These are phyloP conservation scores for Diprion similis DNA, from an alignment of 1,140 invertebrate genomes.

Conservation along the genomic window DNA sequence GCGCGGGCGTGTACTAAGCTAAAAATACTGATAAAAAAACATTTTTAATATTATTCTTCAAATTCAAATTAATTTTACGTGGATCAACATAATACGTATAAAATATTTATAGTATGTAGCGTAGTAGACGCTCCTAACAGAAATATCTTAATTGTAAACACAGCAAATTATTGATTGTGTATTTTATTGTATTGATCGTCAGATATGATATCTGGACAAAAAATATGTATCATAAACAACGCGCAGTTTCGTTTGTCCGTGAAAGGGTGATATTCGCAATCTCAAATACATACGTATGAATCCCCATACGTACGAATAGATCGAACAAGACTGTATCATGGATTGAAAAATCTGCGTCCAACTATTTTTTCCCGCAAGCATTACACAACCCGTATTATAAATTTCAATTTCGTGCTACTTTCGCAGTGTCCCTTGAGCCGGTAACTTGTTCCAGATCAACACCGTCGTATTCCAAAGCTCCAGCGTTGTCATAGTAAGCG, in stretches of 20 bases:
- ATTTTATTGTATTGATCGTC: too few species aligned
- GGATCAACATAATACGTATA: too few species aligned
- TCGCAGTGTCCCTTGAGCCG: slow-evolving; percentile 56
- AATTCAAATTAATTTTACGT: background rate
- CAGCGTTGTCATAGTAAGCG: slow-evolving; percentile 57
- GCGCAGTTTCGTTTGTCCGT: too few species aligned
- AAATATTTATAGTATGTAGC: too few species aligned
- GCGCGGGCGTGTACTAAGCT: background rate
- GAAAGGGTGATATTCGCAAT: too few species aligned
- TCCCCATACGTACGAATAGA: too few species aligned
- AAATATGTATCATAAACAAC: too few species aligned
- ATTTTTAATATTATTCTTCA: background rate
- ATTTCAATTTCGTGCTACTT: slow-evolving; percentile 46
- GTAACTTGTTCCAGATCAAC: slow-evolving; percentile 55
- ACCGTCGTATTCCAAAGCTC: slow-evolving; percentile 54
- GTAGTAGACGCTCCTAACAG: background rate
- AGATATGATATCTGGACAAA: too few species aligned
- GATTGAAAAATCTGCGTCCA: too few species aligned
- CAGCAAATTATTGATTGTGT: background rate
- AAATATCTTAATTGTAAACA: background rate
- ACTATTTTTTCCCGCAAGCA: too few species aligned
- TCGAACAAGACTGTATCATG: too few species aligned
- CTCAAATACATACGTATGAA: too few species aligned
- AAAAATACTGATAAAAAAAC: background rate
- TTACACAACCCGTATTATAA: background rate